Percentiles rank a stretch among this genome's conserved stretches.
Evolutionary conservation across 2,113 vertebrate species (phyloP).

Genomic region (Myiagra hebetior): DNA sequence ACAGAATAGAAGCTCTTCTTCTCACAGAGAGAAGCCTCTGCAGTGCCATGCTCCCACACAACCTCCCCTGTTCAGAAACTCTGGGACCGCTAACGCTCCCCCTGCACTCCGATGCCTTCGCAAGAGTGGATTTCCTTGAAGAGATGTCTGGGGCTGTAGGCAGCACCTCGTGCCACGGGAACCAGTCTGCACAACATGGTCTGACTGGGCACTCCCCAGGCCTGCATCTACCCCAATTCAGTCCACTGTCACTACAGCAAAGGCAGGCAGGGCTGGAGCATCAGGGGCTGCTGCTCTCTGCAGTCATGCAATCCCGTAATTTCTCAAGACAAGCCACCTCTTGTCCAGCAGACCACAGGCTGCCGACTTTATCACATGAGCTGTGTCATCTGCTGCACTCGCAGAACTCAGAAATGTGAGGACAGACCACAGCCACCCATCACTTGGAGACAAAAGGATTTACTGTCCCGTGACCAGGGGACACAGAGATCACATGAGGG

Average conservation of each 20-base stretch:
- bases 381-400: not conserved
- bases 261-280: not conserved
- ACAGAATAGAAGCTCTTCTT: not conserved
- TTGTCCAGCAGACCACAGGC: not conserved
- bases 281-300: not conserved
- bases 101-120: not conserved
- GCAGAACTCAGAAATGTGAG: not conserved
- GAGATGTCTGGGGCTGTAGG: not conserved
- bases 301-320: not conserved
- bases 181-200: fast-evolving
- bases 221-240: not conserved
- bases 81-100: not conserved
- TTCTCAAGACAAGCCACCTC: not conserved
- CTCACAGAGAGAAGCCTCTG: not conserved
- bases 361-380: not conserved
- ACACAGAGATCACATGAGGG: not conserved
- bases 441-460: not conserved
- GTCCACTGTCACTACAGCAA: not conserved
- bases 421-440: not conserved
- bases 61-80: not conserved
- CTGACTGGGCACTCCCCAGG: not conserved
- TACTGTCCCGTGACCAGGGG: not conserved
- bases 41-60: not conserved
- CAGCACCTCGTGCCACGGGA: fast-evolving
- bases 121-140: not conserved